Conservation (phyloP, 1,140 invertebrate species). For the Drosophila sechellia region DNA sequence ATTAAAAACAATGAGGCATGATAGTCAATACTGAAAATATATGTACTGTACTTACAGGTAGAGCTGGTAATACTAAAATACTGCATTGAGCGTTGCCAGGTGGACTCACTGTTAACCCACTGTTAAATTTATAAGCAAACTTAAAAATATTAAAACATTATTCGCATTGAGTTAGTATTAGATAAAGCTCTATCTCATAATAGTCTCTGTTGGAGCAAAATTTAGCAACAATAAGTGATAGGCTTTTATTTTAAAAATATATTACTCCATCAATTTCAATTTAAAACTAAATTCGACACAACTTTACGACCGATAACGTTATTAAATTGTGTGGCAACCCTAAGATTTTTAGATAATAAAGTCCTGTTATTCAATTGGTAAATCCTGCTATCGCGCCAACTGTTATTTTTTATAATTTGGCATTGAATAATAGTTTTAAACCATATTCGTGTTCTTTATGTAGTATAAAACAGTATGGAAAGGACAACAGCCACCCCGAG, state of each 20-base stretch:
- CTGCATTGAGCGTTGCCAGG: not conserved
- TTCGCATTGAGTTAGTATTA: too few species aligned
- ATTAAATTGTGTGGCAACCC: not conserved
- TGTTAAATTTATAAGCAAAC: too few species aligned
- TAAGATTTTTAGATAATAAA: not conserved
- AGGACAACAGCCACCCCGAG: conserved; percentile 5
- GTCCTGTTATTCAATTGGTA: not conserved
- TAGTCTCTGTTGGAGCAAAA: not conserved
- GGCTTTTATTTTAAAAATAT: too few species aligned
- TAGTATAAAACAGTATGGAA: conserved; percentile 6
- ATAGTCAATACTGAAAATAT: not conserved
- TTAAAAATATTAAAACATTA: too few species aligned
- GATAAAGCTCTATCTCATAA: not conserved
- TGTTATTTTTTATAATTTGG: not conserved
- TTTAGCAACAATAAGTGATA: too few species aligned
- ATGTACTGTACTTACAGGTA: not conserved
- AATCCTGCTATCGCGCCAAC: not conserved
- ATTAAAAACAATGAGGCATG: not conserved
- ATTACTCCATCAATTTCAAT: too few species aligned
- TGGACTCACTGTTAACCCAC: too few species aligned
- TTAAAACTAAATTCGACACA: too few species aligned
- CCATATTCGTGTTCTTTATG: not conserved
- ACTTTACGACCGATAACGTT: not conserved
- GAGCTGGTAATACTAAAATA: not conserved
- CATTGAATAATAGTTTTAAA: too few species aligned